Evolutionary conservation across 2,113 vertebrate species (phyloP).

Genomic region (Paralichthys olivaceus): DNA sequence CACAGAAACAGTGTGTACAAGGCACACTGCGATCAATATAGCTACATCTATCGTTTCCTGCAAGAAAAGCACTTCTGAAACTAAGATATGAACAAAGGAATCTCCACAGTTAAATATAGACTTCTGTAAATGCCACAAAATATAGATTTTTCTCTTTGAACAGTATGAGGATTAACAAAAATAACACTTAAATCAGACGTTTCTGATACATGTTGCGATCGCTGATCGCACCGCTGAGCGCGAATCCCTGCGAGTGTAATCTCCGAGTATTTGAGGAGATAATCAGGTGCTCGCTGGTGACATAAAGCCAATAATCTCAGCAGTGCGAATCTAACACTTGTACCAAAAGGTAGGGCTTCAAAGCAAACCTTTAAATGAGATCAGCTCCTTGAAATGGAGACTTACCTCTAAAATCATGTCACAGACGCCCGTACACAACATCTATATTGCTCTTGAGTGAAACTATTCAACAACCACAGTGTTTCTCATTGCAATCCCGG

Average conservation of each 20-base stretch:
- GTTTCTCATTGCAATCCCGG: slow-evolving; percentile 74
- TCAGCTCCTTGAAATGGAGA: slow-evolving; percentile 54
- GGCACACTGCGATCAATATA: slow-evolving; percentile 70
- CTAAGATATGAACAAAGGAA: slow-evolving; percentile 60
- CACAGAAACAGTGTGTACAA: slow-evolving; percentile 68
- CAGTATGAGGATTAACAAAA: slow-evolving; percentile 55
- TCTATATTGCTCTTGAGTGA: slow-evolving; percentile 80
- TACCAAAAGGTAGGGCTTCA: slow-evolving; percentile 60
- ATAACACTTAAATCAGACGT: slow-evolving; percentile 53
- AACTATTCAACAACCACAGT: slow-evolving; percentile 78
- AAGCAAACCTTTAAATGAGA: slow-evolving; percentile 49
- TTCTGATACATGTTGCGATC: slow-evolving; percentile 22
- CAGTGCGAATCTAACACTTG: slow-evolving; percentile 60
- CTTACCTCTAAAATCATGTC: slow-evolving; percentile 51
- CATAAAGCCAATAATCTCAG: slow-evolving; percentile 62
- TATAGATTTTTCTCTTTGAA: slow-evolving; percentile 51
- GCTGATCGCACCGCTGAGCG: slow-evolving; percentile 18
- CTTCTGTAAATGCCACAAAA: slow-evolving; percentile 62
- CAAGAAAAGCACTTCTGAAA: slow-evolving; percentile 64
- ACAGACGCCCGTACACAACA: slow-evolving; percentile 42
- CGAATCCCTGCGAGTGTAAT: slow-evolving; percentile 46
- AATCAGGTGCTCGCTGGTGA: slow-evolving; percentile 48
- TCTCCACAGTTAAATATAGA: slow-evolving; percentile 66
- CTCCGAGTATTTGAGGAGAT: slow-evolving; percentile 54
- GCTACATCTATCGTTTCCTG: slow-evolving; percentile 64